phyloP scores from a whole-genome alignment of 2,888 invertebrate genomes.

The Onchidella celtica region DNA sequence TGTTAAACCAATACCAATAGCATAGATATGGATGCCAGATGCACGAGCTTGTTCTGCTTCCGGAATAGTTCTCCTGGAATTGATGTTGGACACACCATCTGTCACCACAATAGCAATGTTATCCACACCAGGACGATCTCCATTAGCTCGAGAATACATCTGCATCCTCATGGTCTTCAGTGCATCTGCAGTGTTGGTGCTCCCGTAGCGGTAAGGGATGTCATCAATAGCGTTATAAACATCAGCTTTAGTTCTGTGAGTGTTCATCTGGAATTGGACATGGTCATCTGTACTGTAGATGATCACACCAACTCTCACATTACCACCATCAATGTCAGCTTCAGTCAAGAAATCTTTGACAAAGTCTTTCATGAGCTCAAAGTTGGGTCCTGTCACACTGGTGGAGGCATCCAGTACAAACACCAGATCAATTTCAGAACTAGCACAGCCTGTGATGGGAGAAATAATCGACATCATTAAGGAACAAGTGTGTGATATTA shows the following conservation, averaged over 20 bases:
- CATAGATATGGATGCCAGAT: constrained; percentile 65
- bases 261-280: constrained; percentile 68
- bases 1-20: constrained; percentile 67
- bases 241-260: constrained; percentile 56
- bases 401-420: constrained; percentile 74
- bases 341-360: constrained; percentile 61
- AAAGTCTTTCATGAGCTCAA: constrained; percentile 62
- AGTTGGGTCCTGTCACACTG: constrained; percentile 67
- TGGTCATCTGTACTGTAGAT: constrained; percentile 66
- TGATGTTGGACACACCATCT: constrained; percentile 76
- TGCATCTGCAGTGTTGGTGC: constrained; percentile 75
- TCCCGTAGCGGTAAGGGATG: constrained; percentile 65
- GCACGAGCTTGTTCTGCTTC: constrained; percentile 64
- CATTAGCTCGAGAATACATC: constrained; percentile 66
- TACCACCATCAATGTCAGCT: constrained; percentile 65
- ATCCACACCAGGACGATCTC: constrained; percentile 66
- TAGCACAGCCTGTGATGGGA: constrained; percentile 57
- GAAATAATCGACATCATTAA: not conserved
- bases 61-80: constrained; percentile 65
- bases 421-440: constrained; percentile 64
- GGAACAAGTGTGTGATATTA: not conserved
- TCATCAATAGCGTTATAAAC: constrained; percentile 62
- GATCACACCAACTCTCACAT: constrained; percentile 71
- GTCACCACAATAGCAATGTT: constrained; percentile 74
- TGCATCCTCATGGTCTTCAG: constrained; percentile 64